Conservation (phyloP, 2,888 invertebrate species). For the Mantis religiosa region DNA sequence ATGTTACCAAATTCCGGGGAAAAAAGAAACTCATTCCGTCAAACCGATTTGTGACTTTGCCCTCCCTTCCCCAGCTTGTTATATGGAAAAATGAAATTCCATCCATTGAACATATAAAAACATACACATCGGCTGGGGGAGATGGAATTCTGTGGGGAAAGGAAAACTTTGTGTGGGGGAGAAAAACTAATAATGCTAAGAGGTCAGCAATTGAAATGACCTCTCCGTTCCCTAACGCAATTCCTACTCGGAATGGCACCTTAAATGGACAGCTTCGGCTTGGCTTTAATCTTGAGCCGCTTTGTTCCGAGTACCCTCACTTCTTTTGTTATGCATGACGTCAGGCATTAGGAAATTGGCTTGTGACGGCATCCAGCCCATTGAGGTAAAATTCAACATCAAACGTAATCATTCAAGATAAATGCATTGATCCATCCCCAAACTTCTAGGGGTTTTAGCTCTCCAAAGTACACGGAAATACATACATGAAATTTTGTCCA, state of each 20-base stretch:
- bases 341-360: background rate
- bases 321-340: background rate
- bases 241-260: background rate
- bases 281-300: background rate
- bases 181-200: slow-evolving; percentile 14
- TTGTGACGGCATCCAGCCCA: background rate
- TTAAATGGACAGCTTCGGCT: background rate
- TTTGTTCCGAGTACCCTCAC: background rate
- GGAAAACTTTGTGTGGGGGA: background rate
- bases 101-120: slow-evolving; percentile 7
- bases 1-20: background rate
- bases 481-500: no score
- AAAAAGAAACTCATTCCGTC: background rate
- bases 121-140: background rate
- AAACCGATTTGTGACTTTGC: background rate
- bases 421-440: background rate
- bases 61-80: background rate
- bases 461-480: no score
- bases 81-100: slow-evolving; percentile 17
- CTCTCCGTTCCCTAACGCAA: background rate
- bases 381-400: background rate
- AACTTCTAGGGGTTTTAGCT: no score
- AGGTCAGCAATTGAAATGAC: slow-evolving; percentile 18
- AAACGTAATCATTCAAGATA: background rate
- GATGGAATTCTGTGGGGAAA: background rate